Evolutionary conservation across 1,140 invertebrate species (phyloP).

Genomic region (Trinorchestia longiramus): DNA sequence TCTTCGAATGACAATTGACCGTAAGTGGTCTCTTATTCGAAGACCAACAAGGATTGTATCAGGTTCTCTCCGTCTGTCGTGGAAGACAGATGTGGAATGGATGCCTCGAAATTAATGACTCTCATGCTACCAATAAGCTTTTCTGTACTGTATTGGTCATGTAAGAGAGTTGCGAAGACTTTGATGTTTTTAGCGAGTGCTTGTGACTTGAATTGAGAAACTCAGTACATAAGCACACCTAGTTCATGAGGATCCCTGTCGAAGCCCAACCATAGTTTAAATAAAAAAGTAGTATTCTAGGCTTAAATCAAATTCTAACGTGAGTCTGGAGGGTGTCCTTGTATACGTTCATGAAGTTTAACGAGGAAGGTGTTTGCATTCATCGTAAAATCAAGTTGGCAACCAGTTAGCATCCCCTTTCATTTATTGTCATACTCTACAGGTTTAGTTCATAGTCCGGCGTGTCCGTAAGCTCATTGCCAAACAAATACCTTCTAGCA

Average conservation of each 20-base stretch:
- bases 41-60: background rate
- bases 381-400: background rate
- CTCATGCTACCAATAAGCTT: background rate
- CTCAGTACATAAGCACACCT: background rate
- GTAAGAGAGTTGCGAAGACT: background rate
- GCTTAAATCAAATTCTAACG: background rate
- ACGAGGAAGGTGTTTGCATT: background rate
- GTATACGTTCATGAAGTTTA: background rate
- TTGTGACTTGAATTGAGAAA: background rate
- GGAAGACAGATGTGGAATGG: background rate
- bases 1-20: constrained; percentile 42
- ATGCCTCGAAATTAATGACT: constrained; percentile 32
- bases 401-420: background rate
- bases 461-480: too few species aligned
- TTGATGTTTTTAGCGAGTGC: background rate
- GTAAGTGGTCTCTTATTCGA: constrained; percentile 32
- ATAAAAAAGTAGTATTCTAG: background rate
- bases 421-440: background rate
- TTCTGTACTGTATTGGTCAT: background rate
- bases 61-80: constrained; percentile 1
- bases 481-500: too few species aligned
- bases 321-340: background rate
- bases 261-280: background rate
- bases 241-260: background rate
- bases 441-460: too few species aligned